These are phyloP conservation scores for Machaerirhynchus nigripectus DNA, from an alignment of 2,113 vertebrate species.

Conservation along the genomic window DNA sequence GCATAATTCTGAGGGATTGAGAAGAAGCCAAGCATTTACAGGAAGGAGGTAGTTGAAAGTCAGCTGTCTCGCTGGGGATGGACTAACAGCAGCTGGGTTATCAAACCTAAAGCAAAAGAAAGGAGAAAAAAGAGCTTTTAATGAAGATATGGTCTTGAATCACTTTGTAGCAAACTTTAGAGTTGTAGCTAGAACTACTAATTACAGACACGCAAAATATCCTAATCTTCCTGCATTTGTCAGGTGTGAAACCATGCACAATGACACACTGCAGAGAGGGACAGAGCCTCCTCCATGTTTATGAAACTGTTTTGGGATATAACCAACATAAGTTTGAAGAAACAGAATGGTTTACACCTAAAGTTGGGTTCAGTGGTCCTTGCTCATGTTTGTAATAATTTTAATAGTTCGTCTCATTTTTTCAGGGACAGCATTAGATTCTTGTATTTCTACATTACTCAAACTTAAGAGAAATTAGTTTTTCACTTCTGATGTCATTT, in stretches of 20 bases:
- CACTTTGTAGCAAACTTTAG: background rate
- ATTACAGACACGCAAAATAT: background rate
- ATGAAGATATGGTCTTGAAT: background rate
- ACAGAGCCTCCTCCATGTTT: background rate
- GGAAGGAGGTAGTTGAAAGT: constrained; percentile 98
- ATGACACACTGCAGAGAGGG: fast-evolving
- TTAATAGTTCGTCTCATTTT: background rate
- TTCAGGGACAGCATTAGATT: background rate
- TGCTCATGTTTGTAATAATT: background rate
- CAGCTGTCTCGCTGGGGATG: constrained; percentile 87
- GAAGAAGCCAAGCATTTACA: constrained; percentile 94
- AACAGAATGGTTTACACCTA: background rate
- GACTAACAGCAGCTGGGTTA: constrained; percentile 96
- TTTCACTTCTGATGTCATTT: background rate
- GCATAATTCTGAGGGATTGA: constrained; percentile 94
- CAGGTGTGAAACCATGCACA: background rate
- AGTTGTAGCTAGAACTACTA: background rate
- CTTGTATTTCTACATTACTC: background rate
- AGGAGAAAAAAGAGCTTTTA: background rate
- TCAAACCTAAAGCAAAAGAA: constrained; percentile 83
- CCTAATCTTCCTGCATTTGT: background rate
- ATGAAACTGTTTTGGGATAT: background rate
- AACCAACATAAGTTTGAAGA: background rate
- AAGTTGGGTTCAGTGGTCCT: background rate
- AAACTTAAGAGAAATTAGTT: background rate